These are phyloP conservation scores for Prunella himalayana DNA, from an alignment of 2,113 vertebrate genomes.

Conservation along the genomic window DNA sequence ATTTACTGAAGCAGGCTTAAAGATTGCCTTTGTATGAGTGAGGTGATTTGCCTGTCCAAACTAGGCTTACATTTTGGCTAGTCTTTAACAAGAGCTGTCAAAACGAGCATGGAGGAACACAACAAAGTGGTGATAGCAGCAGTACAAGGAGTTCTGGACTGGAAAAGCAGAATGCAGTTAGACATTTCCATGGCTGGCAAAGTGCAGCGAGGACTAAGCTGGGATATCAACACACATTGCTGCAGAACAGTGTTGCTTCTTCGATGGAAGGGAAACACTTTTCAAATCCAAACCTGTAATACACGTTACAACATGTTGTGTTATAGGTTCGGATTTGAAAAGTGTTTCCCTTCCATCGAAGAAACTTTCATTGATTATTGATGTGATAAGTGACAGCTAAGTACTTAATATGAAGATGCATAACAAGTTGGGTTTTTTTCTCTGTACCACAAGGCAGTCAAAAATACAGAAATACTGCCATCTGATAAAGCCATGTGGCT, in stretches of 20 bases:
- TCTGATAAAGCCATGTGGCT: background rate
- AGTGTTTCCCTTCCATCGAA: background rate
- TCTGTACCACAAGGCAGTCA: background rate
- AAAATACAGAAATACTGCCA: background rate
- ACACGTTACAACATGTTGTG: background rate
- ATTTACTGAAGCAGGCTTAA: background rate
- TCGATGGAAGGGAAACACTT: background rate
- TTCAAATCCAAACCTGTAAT: background rate
- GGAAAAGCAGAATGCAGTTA: background rate
- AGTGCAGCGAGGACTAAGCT: background rate
- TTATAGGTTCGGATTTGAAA: background rate
- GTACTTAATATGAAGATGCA: background rate
- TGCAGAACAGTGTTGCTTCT: background rate
- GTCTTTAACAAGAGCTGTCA: background rate
- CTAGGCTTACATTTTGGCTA: background rate
- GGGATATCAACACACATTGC: background rate
- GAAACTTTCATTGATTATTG: background rate
- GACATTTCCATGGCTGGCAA: background rate
- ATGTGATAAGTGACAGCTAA: background rate
- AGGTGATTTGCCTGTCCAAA: background rate
- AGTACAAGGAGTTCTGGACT: background rate
- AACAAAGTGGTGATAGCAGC: background rate
- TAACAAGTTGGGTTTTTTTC: background rate
- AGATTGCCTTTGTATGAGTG: background rate
- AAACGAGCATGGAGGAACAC: background rate